Base-by-base conservation (phyloP, 2,113 vertebrate species). In the Myrmecophaga tridactyla region DNA sequence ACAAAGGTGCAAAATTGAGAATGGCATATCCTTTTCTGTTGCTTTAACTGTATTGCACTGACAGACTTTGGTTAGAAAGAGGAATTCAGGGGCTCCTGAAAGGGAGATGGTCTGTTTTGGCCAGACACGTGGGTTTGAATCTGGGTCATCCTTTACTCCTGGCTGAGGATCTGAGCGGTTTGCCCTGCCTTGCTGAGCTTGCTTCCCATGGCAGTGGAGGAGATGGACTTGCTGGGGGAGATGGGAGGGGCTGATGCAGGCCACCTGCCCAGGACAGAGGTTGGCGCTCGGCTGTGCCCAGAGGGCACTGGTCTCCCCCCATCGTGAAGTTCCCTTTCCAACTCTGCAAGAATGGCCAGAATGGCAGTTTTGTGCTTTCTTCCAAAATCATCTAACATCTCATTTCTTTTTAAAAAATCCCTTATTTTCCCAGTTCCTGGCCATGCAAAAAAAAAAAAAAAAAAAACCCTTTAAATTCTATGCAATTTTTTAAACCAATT, bases 201-300 rank as follows among this genome's bases (percentile, higher is more conserved):
- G 4, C 18, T 67, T 65, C 9, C 15, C 25, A 62, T 7, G 25
- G 58, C n/a, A n/a, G n/a, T 43, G 58, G 43, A 36, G 17, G n/a
- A 67, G 23, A 56, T 27, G 23, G 36, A 9, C 39, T 72, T 21
- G 70, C 17, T 1, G 73, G 25, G 41, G 13, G 20, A 60, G 62
- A 21, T 18, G 18, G 56, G 3, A 15, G 18, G 53, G 53, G 34
- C 31, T 29, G 18, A 39, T 21, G 21, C 36, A 13, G 15, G 15
- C 20, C 43, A 31, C 41, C 11, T 48, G 73, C 15, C 46, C 43
- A 20, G 43, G 25, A n/a, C 51, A 12, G 1, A 36, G 46, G 17
- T 1, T 67, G 70, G 27, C 10, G 6, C 0, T 0, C 4, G 21
- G 56, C 2, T 0, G 10, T 12, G 6, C 31, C 65, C 58, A 34